A percentile compares a stretch with the other conserved stretches of the same genome.
phyloP scores from a whole-genome alignment of 2,797 vertebrate genomes.

The Chelonia mydas region DNA sequence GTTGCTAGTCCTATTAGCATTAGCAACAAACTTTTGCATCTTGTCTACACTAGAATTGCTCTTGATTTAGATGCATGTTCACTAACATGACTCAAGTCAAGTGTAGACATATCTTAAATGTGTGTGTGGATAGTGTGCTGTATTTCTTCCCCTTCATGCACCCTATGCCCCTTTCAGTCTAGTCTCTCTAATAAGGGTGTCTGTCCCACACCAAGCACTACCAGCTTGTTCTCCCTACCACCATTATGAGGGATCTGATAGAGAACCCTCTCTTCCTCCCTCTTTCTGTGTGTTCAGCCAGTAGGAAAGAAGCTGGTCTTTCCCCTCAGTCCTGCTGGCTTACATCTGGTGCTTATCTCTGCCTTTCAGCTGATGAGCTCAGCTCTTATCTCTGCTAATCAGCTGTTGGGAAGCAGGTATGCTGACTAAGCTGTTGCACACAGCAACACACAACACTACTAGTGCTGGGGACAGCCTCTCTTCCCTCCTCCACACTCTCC shows the following conservation, averaged over 20 bases:
- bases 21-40: not conserved
- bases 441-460: not conserved
- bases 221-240: not conserved
- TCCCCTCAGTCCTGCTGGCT: not conserved
- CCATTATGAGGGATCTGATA: not conserved
- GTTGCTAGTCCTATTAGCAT: not conserved
- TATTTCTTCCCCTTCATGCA: not conserved
- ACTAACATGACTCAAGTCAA: too few relatives aligned
- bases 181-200: not conserved
- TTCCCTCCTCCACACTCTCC: not conserved
- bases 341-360: too few relatives aligned
- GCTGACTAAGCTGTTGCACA: not conserved
- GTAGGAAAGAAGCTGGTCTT: not conserved
- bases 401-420: not conserved
- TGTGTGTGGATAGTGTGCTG: not conserved
- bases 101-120: not conserved
- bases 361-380: not conserved
- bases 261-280: not conserved
- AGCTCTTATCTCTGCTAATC: not conserved
- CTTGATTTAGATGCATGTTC: not conserved
- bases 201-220: not conserved
- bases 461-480: not conserved
- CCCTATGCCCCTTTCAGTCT: not conserved
- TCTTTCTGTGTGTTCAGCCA: not conserved
- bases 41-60: not conserved